Conservation (phyloP, 2,888 invertebrate genomes). For the Drepanosiphum platanoidis region DNA sequence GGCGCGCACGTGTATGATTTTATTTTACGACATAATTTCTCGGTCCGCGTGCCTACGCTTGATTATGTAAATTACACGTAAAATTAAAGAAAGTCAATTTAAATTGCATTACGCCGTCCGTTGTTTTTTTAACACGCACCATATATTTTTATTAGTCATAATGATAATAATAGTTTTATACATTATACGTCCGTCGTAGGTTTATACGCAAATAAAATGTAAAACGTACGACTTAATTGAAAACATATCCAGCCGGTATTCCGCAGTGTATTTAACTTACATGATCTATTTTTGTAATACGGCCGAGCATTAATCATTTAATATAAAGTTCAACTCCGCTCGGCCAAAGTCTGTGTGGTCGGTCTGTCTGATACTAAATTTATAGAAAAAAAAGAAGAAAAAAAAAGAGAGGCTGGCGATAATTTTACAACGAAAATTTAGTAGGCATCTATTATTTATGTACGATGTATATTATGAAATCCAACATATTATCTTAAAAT, state of each 20-base stretch:
- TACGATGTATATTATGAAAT: background rate
- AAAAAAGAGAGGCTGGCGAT: no score
- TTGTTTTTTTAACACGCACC: background rate
- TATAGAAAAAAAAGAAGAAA: constrained; percentile 14
- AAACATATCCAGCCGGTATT: background rate
- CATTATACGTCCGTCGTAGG: background rate
- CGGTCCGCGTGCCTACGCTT: background rate
- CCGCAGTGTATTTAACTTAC: background rate
- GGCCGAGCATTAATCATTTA: constrained; percentile 2
- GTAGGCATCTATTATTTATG: background rate
- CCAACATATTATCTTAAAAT: no score
- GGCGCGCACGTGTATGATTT: background rate
- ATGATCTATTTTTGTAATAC: constrained; percentile 23
- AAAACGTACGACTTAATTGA: background rate
- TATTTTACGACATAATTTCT: background rate
- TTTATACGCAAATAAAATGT: background rate
- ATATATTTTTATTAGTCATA: background rate
- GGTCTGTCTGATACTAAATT: background rate
- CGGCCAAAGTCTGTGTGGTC: background rate
- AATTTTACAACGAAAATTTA: background rate
- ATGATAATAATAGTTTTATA: background rate
- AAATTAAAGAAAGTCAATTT: constrained; percentile 18
- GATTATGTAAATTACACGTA: constrained; percentile 4
- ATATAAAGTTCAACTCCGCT: background rate
- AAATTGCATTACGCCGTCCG: background rate